phyloP scores from a whole-genome alignment of 2,888 invertebrate genomes.

The Eurytoma adleriae region DNA sequence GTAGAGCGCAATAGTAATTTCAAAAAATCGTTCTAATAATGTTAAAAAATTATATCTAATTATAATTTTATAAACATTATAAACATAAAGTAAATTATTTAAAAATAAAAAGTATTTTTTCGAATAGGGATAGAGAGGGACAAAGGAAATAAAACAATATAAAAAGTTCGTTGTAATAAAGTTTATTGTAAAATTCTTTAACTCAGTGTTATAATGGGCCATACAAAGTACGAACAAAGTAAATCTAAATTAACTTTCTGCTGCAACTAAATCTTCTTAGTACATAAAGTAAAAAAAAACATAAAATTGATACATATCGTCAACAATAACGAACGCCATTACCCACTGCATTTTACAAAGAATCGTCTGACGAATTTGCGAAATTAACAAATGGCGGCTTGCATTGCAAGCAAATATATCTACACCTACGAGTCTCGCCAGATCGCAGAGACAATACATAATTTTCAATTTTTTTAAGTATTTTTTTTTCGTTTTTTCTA shows the following conservation, averaged over 20 bases:
- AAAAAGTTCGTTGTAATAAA: constrained; percentile 45
- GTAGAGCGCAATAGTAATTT: too few relatives aligned
- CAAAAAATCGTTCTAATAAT: too few relatives aligned
- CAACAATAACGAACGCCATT: constrained; percentile 39
- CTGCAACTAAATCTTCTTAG: constrained; percentile 12
- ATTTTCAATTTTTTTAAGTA: constrained; percentile 21
- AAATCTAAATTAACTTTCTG: constrained; percentile 39
- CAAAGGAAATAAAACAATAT: background rate
- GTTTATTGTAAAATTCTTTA: constrained; percentile 57
- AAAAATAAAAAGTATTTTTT: too few relatives aligned
- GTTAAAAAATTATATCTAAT: too few relatives aligned
- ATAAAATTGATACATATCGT: constrained; percentile 33
- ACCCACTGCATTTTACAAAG: constrained; percentile 32
- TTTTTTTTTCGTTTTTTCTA: background rate
- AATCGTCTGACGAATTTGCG: constrained; percentile 39
- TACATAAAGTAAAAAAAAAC: constrained; percentile 48
- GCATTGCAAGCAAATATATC: constrained; percentile 52
- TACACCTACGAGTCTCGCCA: constrained; percentile 11
- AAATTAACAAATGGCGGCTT: constrained; percentile 37
- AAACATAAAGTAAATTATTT: too few relatives aligned
- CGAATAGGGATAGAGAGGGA: background rate
- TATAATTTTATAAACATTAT: too few relatives aligned
- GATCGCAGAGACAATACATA: constrained; percentile 24
- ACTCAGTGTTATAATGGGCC: constrained; percentile 44
- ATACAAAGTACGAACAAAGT: constrained; percentile 47